Percentiles rank a stretch among this genome's conserved stretches.
These are phyloP conservation scores for Melitaea cinxia DNA, from an alignment of 1,140 invertebrate genomes.

Conservation along the genomic window DNA sequence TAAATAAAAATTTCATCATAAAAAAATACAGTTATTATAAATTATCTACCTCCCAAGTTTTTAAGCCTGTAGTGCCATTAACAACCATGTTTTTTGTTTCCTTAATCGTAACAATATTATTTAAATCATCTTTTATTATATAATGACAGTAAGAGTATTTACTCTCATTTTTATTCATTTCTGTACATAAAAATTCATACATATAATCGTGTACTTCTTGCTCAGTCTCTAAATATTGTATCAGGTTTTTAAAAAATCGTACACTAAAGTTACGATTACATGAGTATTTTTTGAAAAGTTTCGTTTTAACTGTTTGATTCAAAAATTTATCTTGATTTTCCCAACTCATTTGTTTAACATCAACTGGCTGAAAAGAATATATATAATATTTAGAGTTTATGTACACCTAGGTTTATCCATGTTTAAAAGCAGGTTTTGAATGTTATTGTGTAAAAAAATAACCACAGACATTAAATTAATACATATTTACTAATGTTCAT, in stretches of 20 bases:
- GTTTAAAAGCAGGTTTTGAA: too few relatives aligned
- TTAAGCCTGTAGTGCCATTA: slow-evolving; percentile 72
- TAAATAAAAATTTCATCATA: too few relatives aligned
- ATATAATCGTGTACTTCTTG: slow-evolving; percentile 70
- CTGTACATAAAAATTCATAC: slow-evolving; percentile 55
- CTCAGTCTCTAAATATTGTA: slow-evolving; percentile 50
- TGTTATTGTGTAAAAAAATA: too few relatives aligned
- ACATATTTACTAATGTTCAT: neutral
- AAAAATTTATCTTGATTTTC: slow-evolving; percentile 54
- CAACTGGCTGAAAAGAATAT: slow-evolving; percentile 46
- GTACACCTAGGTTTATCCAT: too few relatives aligned
- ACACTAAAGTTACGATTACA: slow-evolving; percentile 52
- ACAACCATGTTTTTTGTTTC: slow-evolving; percentile 74
- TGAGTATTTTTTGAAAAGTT: slow-evolving; percentile 58
- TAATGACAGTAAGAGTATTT: slow-evolving; percentile 63
- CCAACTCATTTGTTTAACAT: slow-evolving; percentile 52
- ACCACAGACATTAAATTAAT: too few relatives aligned
- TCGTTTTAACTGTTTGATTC: slow-evolving; percentile 49
- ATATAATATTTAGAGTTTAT: neutral
- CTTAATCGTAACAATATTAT: slow-evolving; percentile 58
- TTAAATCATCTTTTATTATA: slow-evolving; percentile 49
- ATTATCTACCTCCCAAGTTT: slow-evolving; percentile 70
- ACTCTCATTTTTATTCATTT: slow-evolving; percentile 41
- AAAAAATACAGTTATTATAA: too few relatives aligned
- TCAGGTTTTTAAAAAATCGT: slow-evolving; percentile 68